phyloP scores from a whole-genome alignment of 2,113 vertebrate species.

The Amblyornis subalaris region DNA sequence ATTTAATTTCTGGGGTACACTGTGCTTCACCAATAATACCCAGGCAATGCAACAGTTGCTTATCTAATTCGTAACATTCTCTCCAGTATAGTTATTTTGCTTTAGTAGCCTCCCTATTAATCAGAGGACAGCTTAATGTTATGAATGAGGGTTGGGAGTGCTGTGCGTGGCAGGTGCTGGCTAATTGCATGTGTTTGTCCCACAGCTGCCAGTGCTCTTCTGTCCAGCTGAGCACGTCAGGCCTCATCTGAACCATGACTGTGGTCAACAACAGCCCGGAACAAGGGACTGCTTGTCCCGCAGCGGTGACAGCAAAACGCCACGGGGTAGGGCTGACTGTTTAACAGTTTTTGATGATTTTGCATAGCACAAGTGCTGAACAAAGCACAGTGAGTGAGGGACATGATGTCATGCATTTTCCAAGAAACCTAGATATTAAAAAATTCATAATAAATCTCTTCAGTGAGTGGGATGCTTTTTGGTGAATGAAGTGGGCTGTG shows the following conservation, averaged over 20 bases:
- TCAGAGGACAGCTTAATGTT: not conserved
- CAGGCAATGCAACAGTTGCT: not conserved
- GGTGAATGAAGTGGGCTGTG: not conserved
- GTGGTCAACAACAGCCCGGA: not conserved
- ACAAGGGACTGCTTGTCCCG: constrained; percentile 55
- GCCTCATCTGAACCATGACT: constrained; percentile 11
- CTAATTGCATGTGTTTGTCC: not conserved
- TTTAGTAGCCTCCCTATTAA: not conserved
- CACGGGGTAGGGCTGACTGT: not conserved
- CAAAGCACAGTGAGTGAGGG: constrained; percentile 21
- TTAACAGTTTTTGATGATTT: not conserved
- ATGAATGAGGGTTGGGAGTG: not conserved
- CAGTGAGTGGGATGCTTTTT: not conserved
- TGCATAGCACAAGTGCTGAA: not conserved
- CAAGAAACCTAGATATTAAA: not conserved
- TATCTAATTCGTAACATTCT: not conserved
- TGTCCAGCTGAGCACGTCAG: constrained; percentile 31
- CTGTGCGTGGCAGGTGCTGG: constrained; percentile 42
- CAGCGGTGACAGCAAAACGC: not conserved
- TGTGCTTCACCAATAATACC: not conserved
- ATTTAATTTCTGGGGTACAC: not conserved
- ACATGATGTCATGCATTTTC: not conserved
- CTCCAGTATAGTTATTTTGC: not conserved
- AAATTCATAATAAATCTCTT: not conserved
- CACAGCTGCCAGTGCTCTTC: constrained; percentile 50